Evolutionary conservation across 2,113 vertebrate genomes (phyloP).

Genomic region (Cromileptes altivelis): DNA sequence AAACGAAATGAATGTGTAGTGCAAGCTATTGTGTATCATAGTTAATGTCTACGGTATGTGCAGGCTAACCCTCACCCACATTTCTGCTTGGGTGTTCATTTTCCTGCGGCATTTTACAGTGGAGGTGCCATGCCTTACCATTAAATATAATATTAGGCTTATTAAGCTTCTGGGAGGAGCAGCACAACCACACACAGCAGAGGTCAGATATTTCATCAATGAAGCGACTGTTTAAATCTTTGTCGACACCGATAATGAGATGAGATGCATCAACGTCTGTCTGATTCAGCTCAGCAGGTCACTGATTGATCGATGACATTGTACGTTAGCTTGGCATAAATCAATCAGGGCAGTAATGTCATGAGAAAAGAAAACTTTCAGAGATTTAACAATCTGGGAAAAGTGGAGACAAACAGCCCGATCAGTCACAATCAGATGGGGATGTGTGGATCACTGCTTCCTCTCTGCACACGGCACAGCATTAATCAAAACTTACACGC

Average conservation of each 20-base stretch:
- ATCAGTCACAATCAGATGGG: background rate
- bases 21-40: no score
- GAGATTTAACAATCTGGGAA: background rate
- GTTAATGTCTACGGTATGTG: no score
- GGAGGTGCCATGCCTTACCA: background rate
- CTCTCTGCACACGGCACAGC: background rate
- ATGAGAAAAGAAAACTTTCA: background rate
- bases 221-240: background rate
- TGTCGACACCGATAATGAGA: background rate
- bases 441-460: background rate
- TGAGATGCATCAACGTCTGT: background rate
- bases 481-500: background rate
- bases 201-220: background rate
- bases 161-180: background rate
- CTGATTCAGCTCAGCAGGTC: conserved; percentile 27
- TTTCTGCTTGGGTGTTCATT: no score
- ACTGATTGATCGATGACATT: conserved; percentile 14
- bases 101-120: no score
- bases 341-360: conserved; percentile 12
- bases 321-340: background rate
- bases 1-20: no score
- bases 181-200: background rate
- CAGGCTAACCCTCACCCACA: no score
- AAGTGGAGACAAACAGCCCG: background rate
- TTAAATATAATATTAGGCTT: background rate